Percentiles rank a stretch among this genome's conserved stretches.
Conservation (phyloP, 2,888 invertebrate species). For the Metallyticus violacea region DNA sequence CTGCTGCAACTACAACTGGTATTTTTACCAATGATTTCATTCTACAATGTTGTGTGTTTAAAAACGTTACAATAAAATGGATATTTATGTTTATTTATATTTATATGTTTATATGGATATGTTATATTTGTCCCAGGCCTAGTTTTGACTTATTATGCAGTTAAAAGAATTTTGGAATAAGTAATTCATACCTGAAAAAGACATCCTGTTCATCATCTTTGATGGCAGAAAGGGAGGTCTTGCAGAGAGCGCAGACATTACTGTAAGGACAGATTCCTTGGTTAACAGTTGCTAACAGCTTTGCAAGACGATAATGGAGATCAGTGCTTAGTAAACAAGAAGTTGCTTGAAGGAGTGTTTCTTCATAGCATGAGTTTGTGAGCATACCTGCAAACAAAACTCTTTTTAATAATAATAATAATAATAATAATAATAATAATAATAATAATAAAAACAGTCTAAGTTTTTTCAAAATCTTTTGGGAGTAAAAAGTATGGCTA, state of each 20-base stretch:
- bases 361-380: constrained; percentile 73
- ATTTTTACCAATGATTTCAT: no score
- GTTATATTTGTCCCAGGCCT: not conserved
- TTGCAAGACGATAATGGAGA: constrained; percentile 54
- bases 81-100: no score
- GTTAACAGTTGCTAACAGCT: constrained; percentile 42
- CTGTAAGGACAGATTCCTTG: constrained; percentile 41
- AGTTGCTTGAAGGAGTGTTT: constrained; percentile 65
- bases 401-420: no score
- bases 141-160: no score
- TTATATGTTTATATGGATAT: not conserved
- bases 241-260: constrained; percentile 27
- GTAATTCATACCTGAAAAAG: constrained; percentile 37
- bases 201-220: constrained; percentile 31
- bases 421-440: no score
- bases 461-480: no score
- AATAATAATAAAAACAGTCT: no score
- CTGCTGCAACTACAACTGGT: no score
- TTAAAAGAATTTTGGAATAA: no score
- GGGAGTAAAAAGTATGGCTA: no score
- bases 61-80: no score
- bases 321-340: constrained; percentile 65
- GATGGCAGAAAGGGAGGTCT: constrained; percentile 25
- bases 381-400: constrained; percentile 62
- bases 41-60: no score